phyloP scores from a whole-genome alignment of 1,140 invertebrate genomes.

The Pantala flavescens region DNA sequence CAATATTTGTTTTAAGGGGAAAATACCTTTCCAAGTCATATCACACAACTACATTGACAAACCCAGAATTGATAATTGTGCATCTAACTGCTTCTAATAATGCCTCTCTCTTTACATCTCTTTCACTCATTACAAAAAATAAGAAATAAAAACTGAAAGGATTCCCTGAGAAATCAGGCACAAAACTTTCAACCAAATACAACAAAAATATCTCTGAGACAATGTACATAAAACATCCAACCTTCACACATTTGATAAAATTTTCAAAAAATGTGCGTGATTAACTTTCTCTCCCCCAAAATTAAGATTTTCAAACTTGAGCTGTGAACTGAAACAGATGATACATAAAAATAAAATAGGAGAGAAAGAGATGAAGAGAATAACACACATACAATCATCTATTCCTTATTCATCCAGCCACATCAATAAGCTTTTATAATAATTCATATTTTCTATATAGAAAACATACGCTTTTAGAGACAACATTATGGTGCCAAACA shows the following conservation, averaged over 20 bases:
- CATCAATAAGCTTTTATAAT: not conserved
- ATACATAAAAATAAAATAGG: not conserved
- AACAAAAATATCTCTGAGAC: too few species aligned
- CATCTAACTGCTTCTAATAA: not conserved
- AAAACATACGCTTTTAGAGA: not conserved
- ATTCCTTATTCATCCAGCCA: not conserved
- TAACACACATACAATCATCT: not conserved
- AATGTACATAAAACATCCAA: too few species aligned
- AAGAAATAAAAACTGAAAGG: too few species aligned
- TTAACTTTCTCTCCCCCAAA: too few species aligned
- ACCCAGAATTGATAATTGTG: slow-evolving; percentile 7
- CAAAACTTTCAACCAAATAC: too few species aligned
- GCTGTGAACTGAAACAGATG: too few species aligned
- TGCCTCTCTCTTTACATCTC: not conserved
- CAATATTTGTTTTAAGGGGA: not conserved
- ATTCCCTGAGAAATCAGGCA: too few species aligned
- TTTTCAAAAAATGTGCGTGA: too few species aligned
- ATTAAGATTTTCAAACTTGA: too few species aligned
- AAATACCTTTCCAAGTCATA: not conserved
- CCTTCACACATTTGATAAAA: too few species aligned
- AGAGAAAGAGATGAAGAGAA: not conserved
- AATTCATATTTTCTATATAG: not conserved
- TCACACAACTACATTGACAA: not conserved
- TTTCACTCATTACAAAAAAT: too few species aligned
- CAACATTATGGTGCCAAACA: not conserved